These are phyloP conservation scores for Monochamus saltuarius DNA, from an alignment of 1,140 invertebrate genomes.

Conservation along the genomic window DNA sequence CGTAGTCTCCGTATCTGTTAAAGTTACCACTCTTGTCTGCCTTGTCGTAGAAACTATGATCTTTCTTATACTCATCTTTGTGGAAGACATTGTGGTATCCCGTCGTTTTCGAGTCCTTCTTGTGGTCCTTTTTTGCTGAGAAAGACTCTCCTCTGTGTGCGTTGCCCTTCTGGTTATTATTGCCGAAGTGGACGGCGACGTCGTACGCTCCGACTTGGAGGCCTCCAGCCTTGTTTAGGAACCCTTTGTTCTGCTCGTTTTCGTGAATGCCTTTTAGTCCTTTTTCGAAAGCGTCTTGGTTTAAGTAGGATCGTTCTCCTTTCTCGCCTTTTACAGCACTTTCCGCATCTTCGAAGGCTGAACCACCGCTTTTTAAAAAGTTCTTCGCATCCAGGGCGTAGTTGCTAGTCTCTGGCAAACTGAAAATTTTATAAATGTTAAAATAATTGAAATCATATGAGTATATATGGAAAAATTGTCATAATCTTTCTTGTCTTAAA, in stretches of 20 bases:
- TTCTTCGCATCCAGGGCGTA: conserved; percentile 6
- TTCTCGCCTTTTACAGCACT: conserved; percentile 50
- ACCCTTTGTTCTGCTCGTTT: conserved; percentile 52
- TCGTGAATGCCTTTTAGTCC: conserved; percentile 50
- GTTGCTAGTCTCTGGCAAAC: conserved; percentile 6
- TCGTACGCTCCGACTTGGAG: conserved; percentile 50
- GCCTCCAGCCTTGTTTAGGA: conserved; percentile 49
- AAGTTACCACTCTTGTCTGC: conserved; percentile 64
- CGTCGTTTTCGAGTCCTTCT: conserved; percentile 68
- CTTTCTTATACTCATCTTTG: conserved; percentile 75
- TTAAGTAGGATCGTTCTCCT: conserved; percentile 51
- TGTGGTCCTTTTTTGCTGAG: conserved; percentile 55
- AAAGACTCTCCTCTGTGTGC: conserved; percentile 52
- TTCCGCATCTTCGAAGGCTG: conserved; percentile 45
- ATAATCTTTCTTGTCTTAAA: no score
- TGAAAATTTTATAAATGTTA: no score
- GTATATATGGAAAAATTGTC: no score
- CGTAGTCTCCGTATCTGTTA: conserved; percentile 53
- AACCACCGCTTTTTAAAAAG: conserved; percentile 23
- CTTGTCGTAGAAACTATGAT: conserved; percentile 72
- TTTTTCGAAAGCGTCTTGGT: conserved; percentile 53
- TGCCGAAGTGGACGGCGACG: conserved; percentile 49
- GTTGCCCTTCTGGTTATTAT: conserved; percentile 46
- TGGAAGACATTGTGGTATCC: conserved; percentile 72
- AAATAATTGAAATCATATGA: no score